These are phyloP conservation scores for Muraenolepis orangiensis DNA, from an alignment of 2,797 vertebrate genomes.

Conservation along the genomic window DNA sequence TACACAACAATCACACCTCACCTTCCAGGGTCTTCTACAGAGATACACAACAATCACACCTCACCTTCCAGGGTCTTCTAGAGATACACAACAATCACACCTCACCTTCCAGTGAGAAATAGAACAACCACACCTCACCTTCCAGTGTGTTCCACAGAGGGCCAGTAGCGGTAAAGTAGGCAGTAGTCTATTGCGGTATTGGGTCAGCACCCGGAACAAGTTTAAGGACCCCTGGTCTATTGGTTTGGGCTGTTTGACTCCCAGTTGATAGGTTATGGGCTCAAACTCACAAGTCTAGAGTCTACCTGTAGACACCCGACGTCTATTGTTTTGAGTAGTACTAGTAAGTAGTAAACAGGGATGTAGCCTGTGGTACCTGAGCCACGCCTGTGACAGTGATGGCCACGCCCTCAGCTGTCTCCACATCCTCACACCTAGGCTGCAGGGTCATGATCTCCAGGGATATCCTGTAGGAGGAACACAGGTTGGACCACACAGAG, in stretches of 20 bases:
- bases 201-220: background rate
- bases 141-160: background rate
- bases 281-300: background rate
- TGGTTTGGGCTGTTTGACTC: background rate
- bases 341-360: constrained; percentile 58
- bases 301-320: background rate
- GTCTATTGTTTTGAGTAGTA: background rate
- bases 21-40: too few species aligned
- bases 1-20: too few species aligned
- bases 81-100: too few species aligned
- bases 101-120: too few species aligned
- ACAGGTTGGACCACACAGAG: background rate
- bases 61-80: too few species aligned
- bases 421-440: constrained; percentile 95
- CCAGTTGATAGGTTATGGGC: background rate
- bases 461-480: constrained; percentile 80
- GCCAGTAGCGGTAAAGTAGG: background rate
- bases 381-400: constrained; percentile 97
- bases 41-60: too few species aligned
- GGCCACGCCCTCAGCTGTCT: constrained; percentile 96
- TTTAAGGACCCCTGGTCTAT: background rate
- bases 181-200: background rate
- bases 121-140: too few species aligned
- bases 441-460: constrained; percentile 98
- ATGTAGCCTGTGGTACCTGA: constrained; percentile 78